phyloP scores from a whole-genome alignment of 30 jellyfish, hydroid and myxozoan genomes.

The Cassiopea andromeda region DNA sequence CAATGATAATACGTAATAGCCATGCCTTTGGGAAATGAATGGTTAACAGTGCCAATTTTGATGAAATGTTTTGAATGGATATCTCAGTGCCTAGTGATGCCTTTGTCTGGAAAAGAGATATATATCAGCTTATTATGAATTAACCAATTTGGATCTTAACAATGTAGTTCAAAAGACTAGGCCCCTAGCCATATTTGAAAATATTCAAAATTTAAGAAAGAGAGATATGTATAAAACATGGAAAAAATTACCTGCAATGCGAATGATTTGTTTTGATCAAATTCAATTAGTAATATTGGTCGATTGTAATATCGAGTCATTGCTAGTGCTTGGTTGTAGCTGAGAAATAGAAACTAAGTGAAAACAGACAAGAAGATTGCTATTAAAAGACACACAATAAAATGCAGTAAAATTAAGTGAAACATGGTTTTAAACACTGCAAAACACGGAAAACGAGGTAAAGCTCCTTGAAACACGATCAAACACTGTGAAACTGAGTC shows the following conservation, averaged over 20 bases:
- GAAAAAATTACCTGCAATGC: slow-evolving; percentile 71
- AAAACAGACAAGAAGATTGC: background rate
- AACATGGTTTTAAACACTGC: too few species aligned
- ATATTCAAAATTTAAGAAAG: background rate
- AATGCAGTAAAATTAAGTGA: too few species aligned
- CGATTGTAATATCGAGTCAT: slow-evolving; percentile 88
- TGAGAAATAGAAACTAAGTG: background rate
- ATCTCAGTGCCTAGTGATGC: slow-evolving; percentile 84
- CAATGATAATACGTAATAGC: background rate
- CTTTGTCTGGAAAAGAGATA: slow-evolving; percentile 50
- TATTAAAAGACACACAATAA: too few species aligned
- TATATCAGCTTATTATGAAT: too few species aligned
- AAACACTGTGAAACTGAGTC: too few species aligned
- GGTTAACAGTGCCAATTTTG: slow-evolving; percentile 82
- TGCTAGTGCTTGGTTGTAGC: slow-evolving; percentile 84
- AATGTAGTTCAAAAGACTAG: too few species aligned
- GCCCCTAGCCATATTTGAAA: too few species aligned
- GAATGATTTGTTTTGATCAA: slow-evolving; percentile 87
- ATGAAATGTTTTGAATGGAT: slow-evolving; percentile 79
- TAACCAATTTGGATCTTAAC: too few species aligned
- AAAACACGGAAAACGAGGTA: too few species aligned
- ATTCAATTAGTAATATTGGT: slow-evolving; percentile 91
- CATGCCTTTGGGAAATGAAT: slow-evolving; percentile 88
- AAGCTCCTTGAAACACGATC: too few species aligned
- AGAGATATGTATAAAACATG: too few species aligned